These are phyloP conservation scores for Cacatua alba DNA, from an alignment of 2,113 vertebrate genomes.

Conservation along the genomic window DNA sequence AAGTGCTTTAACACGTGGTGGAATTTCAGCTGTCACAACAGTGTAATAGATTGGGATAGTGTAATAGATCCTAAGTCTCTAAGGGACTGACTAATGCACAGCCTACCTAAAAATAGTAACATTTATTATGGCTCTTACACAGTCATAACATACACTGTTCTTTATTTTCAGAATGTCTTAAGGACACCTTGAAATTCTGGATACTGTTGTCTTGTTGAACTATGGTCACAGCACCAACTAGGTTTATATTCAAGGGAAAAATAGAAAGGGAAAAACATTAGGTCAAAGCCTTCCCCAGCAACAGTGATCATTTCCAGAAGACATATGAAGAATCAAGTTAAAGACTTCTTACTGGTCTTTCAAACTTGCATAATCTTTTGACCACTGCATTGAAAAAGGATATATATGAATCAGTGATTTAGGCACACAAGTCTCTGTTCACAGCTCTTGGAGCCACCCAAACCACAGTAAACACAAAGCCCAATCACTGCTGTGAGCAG, in stretches of 20 bases:
- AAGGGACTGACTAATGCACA: not conserved
- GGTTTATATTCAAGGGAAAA: not conserved
- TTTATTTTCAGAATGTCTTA: not conserved
- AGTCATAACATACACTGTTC: not conserved
- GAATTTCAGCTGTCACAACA: not conserved
- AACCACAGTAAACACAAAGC: not conserved
- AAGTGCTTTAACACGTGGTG: not conserved
- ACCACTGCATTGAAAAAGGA: not conserved
- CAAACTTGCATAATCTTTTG: not conserved
- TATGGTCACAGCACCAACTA: not conserved
- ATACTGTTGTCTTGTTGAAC: not conserved
- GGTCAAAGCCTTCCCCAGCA: not conserved
- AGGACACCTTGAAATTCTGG: not conserved
- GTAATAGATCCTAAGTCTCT: not conserved
- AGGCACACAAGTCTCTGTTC: not conserved
- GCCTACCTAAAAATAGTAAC: not conserved
- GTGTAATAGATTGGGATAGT: not conserved
- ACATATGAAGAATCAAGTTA: not conserved
- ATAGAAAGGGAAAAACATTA: not conserved
- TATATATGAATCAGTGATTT: not conserved
- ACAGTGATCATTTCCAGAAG: not conserved
- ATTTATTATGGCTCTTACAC: not conserved
- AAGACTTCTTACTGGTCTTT: not conserved
- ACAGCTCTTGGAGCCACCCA: not conserved
- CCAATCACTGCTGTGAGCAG: not conserved